Conservation (phyloP, 1,140 invertebrate genomes). For the Saccostrea echinata region DNA sequence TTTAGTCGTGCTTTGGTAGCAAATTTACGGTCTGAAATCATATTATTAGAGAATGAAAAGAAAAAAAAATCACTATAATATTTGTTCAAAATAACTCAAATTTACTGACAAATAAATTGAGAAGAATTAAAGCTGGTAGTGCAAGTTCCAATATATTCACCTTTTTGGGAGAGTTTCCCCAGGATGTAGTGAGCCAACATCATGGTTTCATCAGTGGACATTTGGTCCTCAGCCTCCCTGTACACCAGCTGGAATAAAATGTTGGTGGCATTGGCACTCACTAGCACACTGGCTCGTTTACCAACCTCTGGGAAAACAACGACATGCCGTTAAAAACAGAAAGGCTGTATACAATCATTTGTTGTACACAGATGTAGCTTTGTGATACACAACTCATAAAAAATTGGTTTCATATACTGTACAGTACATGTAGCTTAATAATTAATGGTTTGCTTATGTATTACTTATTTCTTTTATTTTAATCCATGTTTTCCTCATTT, state of each 20-base stretch:
- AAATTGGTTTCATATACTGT: too few relatives aligned
- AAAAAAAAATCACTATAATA: neutral
- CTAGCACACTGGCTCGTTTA: constrained; percentile 70
- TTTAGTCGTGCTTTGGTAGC: constrained; percentile 76
- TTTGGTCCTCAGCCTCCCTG: constrained; percentile 66
- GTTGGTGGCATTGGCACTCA: constrained; percentile 73
- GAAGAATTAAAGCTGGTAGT: neutral
- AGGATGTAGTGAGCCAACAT: constrained; percentile 72
- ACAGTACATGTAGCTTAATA: too few relatives aligned
- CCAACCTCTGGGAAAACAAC: constrained; percentile 67
- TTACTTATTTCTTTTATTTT: too few relatives aligned
- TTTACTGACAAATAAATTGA: neutral
- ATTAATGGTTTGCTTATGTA: too few relatives aligned
- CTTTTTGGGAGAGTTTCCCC: constrained; percentile 74
- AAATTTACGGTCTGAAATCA: constrained; percentile 77
- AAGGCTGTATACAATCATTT: too few relatives aligned
- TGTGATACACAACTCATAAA: too few relatives aligned
- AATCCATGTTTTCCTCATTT: too few relatives aligned
- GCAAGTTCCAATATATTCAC: constrained; percentile 54
- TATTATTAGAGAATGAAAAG: constrained; percentile 3
- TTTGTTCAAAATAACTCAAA: neutral
- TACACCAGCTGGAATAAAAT: constrained; percentile 73
- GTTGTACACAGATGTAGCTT: too few relatives aligned
- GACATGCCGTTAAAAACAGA: neutral
- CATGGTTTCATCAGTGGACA: constrained; percentile 68